Evolutionary conservation across 2,113 vertebrate species (phyloP).

Genomic region (Rhinoderma darwinii): DNA sequence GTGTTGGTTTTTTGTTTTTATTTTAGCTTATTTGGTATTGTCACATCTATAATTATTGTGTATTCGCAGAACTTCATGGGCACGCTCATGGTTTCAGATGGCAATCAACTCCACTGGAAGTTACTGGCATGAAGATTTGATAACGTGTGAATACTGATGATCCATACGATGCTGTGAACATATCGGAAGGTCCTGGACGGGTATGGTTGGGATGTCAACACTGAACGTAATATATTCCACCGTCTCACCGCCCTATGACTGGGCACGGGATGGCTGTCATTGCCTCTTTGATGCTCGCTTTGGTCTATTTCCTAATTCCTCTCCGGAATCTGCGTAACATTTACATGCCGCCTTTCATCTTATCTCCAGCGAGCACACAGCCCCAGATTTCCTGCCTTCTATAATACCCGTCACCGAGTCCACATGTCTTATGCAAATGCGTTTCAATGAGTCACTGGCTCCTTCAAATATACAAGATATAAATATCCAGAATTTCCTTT

Average conservation of each 20-base stretch:
- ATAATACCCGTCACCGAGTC: neutral
- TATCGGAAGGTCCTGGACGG: neutral
- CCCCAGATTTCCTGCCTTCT: neutral
- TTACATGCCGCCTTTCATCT: constrained; percentile 24
- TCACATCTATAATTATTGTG: too few relatives aligned
- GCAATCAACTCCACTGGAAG: too few relatives aligned
- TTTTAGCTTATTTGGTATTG: too few relatives aligned
- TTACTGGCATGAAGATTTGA: neutral
- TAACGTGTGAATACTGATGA: neutral
- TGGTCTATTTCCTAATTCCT: constrained; percentile 29
- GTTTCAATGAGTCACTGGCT: neutral
- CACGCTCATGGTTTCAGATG: too few relatives aligned
- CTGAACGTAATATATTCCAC: neutral
- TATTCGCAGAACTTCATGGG: too few relatives aligned
- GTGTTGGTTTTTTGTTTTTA: too few relatives aligned
- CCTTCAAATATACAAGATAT: neutral
- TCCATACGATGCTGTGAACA: neutral
- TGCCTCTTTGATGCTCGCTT: constrained; percentile 21
- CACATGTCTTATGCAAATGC: constrained; percentile 40
- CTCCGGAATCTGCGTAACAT: neutral
- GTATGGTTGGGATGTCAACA: neutral
- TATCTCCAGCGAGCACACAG: constrained; percentile 33
- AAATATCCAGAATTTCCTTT: neutral
- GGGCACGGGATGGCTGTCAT: neutral
- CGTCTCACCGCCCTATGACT: neutral